phyloP scores from a whole-genome alignment of 1,140 invertebrate species.

The Nephotettix cincticeps region DNA sequence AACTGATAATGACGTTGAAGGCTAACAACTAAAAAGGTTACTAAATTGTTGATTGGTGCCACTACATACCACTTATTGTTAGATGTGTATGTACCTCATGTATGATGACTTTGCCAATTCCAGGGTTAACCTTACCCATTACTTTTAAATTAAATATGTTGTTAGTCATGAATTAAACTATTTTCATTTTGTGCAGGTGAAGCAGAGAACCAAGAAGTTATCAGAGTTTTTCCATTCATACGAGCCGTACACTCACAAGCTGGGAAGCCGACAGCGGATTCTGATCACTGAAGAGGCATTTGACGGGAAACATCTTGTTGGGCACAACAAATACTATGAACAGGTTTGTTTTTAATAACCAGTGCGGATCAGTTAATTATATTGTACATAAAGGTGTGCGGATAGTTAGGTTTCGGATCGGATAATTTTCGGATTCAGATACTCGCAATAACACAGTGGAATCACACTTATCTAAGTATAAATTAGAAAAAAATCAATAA shows the following conservation, averaged over 20 bases:
- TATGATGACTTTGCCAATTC: background rate
- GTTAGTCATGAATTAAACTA: too few relatives aligned
- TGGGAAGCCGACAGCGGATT: constrained; percentile 77
- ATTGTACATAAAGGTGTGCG: too few relatives aligned
- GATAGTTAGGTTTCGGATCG: too few relatives aligned
- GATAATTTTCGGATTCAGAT: too few relatives aligned
- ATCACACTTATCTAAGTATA: too few relatives aligned
- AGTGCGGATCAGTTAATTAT: too few relatives aligned
- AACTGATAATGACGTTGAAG: background rate
- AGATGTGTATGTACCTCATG: background rate
- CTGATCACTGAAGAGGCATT: constrained; percentile 92
- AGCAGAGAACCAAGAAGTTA: constrained; percentile 82
- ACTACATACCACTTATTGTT: background rate
- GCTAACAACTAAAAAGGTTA: background rate
- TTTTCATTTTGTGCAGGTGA: too few relatives aligned
- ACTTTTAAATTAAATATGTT: background rate
- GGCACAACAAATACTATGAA: constrained; percentile 95
- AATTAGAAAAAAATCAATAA: too few relatives aligned
- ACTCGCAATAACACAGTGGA: too few relatives aligned
- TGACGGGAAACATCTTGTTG: constrained; percentile 88
- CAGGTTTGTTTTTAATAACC: too few relatives aligned
- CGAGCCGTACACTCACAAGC: constrained; percentile 74
- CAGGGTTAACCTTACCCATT: background rate
- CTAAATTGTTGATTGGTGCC: background rate
- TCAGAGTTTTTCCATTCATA: constrained; percentile 93